Base-by-base conservation (phyloP, 2,113 vertebrate genomes). In the Oreochromis aureus region DNA sequence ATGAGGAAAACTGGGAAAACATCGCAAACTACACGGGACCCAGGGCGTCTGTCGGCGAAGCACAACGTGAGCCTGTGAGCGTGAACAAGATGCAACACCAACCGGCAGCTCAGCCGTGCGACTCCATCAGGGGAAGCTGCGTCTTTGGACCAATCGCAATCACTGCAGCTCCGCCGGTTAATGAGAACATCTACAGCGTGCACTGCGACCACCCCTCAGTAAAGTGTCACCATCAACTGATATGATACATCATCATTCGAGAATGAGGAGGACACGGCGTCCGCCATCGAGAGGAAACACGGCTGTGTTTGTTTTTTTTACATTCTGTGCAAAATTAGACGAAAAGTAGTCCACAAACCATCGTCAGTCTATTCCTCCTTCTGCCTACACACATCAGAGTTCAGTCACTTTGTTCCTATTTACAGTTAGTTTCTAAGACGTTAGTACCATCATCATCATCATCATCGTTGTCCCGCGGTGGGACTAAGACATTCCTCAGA, bases 311-410 rank as follows among this genome's bases (percentile, higher is more conserved):
- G 0, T 41, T 15, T 79, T 36, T 89, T 93, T 83, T 95, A 94
- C 94, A 96, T 94, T 95, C 92, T 94, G 94, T 95, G 94, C 92
- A 96, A 94, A 94, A 87, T 92, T 86, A 86, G 87, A 94, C 59
- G 5, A 89, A 83, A 73, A 92, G 56, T 55, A 61, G 89, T 91
- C 73, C 58, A 85, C 61, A 78, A 36, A 59, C 58, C 22, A 46
- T 85, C 39, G 4, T 83, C 54, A 54, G 81, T 27, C 36, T 78
- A 8, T 48, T 16, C 71, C 32, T 41, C 34, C 48, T 18, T 15
- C 73, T 46, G 51, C 55, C 80, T 73, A 69, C 82, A 58, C 80
- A n/a, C 36, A 1, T n/a, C 19, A 44, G 44, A 73, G 15, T 80
- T 85, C 82, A 41, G 86, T 90, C 66, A 81, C 7, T 32, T 27